phyloP scores from a whole-genome alignment of 1,140 invertebrate genomes.

The Trachelipus rathkii region DNA sequence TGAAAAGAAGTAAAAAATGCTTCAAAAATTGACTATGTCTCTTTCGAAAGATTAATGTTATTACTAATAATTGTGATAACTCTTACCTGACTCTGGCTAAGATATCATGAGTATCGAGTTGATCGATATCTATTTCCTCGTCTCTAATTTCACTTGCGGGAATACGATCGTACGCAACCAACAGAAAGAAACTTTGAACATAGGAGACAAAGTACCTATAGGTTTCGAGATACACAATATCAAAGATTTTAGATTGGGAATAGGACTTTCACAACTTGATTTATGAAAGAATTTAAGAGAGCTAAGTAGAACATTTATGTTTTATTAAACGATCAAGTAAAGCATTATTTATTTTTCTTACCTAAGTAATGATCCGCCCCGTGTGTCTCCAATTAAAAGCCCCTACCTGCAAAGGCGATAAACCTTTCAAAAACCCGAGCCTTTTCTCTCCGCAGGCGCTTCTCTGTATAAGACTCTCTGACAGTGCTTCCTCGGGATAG shows the following conservation, averaged over 20 bases:
- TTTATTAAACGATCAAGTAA: too few relatives aligned
- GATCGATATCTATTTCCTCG: slow-evolving; percentile 62
- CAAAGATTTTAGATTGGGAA: too few relatives aligned
- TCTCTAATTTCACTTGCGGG: slow-evolving; percentile 65
- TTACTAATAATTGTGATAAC: too few relatives aligned
- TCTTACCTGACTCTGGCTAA: slow-evolving; percentile 74
- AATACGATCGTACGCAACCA: slow-evolving; percentile 59
- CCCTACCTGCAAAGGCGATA: slow-evolving; percentile 58
- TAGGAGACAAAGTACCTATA: slow-evolving; percentile 29
- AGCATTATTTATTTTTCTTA: slow-evolving; percentile 46
- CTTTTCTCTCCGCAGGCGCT: slow-evolving; percentile 73
- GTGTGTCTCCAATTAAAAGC: slow-evolving; percentile 74
- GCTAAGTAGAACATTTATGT: too few relatives aligned
- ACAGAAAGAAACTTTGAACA: slow-evolving; percentile 44
- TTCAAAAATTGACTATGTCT: too few relatives aligned
- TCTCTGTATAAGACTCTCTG: slow-evolving; percentile 77
- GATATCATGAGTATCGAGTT: slow-evolving; percentile 79
- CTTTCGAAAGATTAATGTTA: too few relatives aligned
- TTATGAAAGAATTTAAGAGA: too few relatives aligned
- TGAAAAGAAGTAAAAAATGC: too few relatives aligned
- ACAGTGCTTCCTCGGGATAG: slow-evolving; percentile 72
- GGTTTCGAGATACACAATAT: too few relatives aligned
- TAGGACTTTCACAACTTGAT: too few relatives aligned
- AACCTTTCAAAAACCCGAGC: slow-evolving; percentile 79
- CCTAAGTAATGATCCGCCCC: slow-evolving; percentile 60